A percentile compares a stretch with the other conserved stretches of the same genome.
Conservation (phyloP, 2,797 vertebrate genomes). For the Alectoris magna region DNA sequence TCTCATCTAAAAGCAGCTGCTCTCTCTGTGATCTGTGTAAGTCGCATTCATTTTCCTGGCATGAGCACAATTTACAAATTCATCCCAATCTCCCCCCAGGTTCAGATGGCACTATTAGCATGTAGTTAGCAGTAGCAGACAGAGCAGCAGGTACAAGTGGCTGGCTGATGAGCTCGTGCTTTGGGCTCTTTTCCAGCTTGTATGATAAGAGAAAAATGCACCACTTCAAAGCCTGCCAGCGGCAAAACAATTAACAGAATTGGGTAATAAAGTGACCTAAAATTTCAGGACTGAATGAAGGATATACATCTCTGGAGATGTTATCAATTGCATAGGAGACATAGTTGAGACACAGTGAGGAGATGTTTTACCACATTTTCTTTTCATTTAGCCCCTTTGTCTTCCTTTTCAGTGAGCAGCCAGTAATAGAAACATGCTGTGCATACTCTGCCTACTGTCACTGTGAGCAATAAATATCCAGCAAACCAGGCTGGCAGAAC, state of each 20-base stretch:
- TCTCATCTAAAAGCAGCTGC: constrained; percentile 19
- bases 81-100: not conserved
- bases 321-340: not conserved
- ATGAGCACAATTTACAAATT: constrained; percentile 16
- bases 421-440: not conserved
- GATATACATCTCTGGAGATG: not conserved
- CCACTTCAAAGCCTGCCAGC: not conserved
- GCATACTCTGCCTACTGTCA: constrained; percentile 22
- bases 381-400: not conserved
- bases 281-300: not conserved
- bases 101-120: constrained; percentile 34
- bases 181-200: constrained; percentile 3
- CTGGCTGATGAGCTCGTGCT: constrained; percentile 31
- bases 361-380: not conserved
- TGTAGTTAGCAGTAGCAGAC: constrained; percentile 23
- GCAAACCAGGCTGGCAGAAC: not conserved
- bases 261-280: not conserved
- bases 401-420: not conserved
- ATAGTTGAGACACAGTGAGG: not conserved
- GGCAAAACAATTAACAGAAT: not conserved
- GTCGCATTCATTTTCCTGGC: constrained; percentile 6
- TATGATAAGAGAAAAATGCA: constrained; percentile 1
- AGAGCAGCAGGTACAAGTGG: constrained; percentile 36
- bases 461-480: not conserved
- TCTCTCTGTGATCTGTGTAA: constrained; percentile 34